Evolutionary conservation across 1,140 invertebrate species (phyloP), one percentile per base, ranked within the genome.

Genomic region (Euwallacea similis): DNA sequence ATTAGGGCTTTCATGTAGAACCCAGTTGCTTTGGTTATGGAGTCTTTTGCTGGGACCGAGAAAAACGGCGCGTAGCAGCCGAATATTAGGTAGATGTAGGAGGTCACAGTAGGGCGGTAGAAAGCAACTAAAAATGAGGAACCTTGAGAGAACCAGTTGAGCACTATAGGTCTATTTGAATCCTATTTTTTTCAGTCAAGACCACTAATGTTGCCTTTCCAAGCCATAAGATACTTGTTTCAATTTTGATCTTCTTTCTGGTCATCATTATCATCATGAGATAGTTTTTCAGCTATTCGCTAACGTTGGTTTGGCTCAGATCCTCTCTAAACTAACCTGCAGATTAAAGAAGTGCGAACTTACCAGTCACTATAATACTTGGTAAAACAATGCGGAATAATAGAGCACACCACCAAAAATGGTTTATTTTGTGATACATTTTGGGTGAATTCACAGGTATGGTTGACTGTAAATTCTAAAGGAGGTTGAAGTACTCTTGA

Each of bases 51-150:
- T 0, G 69, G 69, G 0, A 71, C 43, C 41, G 69, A 66, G 21
- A 65, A 64, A 64, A 71, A 71, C 0, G 69, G 69, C 54, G 58
- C 47, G 43, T 71, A 71, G 44, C 46, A 71, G 0, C 42, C 69
- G 41, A 71, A 8, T 42, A 71, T n/a, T 42, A 65, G 7, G 21
- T 71, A 71, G 2, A 71, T 42, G 42, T 58, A 64, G 3, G 61
- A 62, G 7, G 69, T 56, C 7, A 71, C 11, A 2, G 69, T 65
- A 15, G 69, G 69, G 7, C 69, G 58, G 15, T 42, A 8, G 13
- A 16, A 62, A 10, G 10, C 67, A 42, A 42, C 67, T 69, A 21
- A 61, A 61, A 61, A 13, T 16, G 46, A 11, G 54, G 46, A 46
- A 7, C 10, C 8, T 7, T 11, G 46, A 50, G 46, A 11, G 46